These are phyloP conservation scores for Myotis yumanensis DNA, from an alignment of 2,113 vertebrate species.

Conservation along the genomic window DNA sequence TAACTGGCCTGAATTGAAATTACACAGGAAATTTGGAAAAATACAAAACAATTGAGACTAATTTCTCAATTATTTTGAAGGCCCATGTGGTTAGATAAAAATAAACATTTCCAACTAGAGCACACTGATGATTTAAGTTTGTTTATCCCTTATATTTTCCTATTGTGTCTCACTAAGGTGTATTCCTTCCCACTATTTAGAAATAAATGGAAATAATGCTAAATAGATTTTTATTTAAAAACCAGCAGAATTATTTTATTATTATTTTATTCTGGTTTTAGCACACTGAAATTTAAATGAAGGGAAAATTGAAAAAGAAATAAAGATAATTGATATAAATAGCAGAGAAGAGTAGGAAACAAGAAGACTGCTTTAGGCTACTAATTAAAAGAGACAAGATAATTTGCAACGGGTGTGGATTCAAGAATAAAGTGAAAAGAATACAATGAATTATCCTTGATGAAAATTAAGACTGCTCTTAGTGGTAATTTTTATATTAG, in stretches of 20 bases:
- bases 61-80: conserved; percentile 13
- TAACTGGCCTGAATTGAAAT: background rate
- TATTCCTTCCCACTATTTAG: background rate
- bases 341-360: conserved; percentile 46
- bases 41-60: background rate
- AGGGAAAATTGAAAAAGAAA: conserved; percentile 62
- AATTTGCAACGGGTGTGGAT: conserved; percentile 60
- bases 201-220: conserved; percentile 40
- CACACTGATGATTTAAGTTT: background rate
- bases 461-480: conserved; percentile 71
- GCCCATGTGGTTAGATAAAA: background rate
- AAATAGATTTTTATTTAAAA: conserved; percentile 65
- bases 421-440: conserved; percentile 69
- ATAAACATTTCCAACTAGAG: background rate
- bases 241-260: conserved; percentile 42
- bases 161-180: background rate
- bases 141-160: background rate
- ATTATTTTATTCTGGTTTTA: conserved; percentile 48
- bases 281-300: conserved; percentile 35
- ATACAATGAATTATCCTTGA: conserved; percentile 72
- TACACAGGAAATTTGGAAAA: background rate
- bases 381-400: conserved; percentile 75
- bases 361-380: conserved; percentile 68
- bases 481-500: conserved; percentile 73
- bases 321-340: conserved; percentile 75